Conservation (phyloP, 2,797 vertebrate species). For the Xiphophorus birchmanni region DNA sequence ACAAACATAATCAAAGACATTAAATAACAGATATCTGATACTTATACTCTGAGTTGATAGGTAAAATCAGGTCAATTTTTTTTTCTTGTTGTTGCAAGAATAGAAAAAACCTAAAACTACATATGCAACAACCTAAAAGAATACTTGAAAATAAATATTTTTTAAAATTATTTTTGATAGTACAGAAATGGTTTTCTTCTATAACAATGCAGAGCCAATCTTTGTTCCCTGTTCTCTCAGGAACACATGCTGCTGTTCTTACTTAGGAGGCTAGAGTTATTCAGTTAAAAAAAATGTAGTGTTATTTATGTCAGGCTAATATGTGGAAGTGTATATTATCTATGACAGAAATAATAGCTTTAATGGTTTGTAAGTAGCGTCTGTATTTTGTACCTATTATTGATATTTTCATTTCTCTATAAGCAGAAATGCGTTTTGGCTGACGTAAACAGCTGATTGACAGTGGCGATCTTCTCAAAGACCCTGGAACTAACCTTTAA, state of each 20-base stretch:
- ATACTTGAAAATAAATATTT: not conserved
- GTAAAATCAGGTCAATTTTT: no score
- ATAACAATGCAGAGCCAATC: not conserved
- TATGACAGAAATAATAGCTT: not conserved
- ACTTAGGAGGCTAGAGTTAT: no score
- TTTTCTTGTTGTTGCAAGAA: no score
- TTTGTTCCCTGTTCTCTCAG: not conserved
- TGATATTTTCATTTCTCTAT: not conserved
- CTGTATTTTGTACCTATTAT: not conserved
- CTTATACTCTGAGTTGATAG: no score
- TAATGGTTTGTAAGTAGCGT: not conserved
- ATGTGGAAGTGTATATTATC: not conserved
- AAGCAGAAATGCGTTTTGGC: not conserved
- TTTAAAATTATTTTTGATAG: no score
- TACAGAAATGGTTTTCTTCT: not conserved
- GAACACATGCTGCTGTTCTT: not conserved
- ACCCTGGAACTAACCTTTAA: not conserved
- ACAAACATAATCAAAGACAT: no score
- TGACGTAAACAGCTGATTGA: not conserved
- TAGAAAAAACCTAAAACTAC: not conserved
- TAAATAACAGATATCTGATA: no score
- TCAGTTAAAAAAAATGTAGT: no score
- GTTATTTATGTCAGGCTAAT: no score
- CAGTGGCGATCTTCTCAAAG: not conserved
- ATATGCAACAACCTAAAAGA: not conserved